A percentile compares a stretch with the other conserved stretches of the same genome.
These are phyloP conservation scores for Neoniphon sammara DNA, from an alignment of 2,797 vertebrate genomes.

Conservation along the genomic window DNA sequence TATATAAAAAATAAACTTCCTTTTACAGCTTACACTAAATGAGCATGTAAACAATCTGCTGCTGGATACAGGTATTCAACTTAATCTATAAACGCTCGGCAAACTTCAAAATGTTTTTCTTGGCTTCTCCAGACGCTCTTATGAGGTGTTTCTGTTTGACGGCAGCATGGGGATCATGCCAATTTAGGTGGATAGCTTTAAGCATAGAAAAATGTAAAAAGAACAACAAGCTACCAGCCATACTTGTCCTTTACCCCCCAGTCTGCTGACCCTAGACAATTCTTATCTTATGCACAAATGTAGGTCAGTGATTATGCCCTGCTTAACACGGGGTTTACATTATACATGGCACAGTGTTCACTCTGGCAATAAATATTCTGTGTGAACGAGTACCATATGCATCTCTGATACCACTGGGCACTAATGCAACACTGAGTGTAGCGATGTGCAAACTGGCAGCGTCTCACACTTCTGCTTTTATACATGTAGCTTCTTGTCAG, in stretches of 20 bases:
- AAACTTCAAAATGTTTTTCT: slow-evolving; percentile 4
- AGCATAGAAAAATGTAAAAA: background rate
- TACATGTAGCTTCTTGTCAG: background rate
- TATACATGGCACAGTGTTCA: slow-evolving; percentile 50
- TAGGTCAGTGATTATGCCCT: slow-evolving; percentile 72
- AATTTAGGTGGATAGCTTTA: slow-evolving; percentile 10
- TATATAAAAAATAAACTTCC: background rate
- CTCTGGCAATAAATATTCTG: slow-evolving; percentile 7
- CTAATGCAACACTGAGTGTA: slow-evolving; percentile 20
- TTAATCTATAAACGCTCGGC: too few relatives aligned
- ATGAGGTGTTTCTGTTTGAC: slow-evolving; percentile 37
- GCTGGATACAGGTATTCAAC: background rate
- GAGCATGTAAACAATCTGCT: slow-evolving; percentile 5
- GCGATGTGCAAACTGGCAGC: slow-evolving; percentile 7
- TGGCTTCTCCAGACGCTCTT: slow-evolving; percentile 21
- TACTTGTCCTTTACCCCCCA: background rate
- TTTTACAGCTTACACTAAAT: slow-evolving; percentile 14
- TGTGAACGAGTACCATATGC: slow-evolving; percentile 31
- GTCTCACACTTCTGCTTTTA: slow-evolving; percentile 5
- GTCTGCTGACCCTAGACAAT: slow-evolving; percentile 36
- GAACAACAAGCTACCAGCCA: slow-evolving; percentile 7
- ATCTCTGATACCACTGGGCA: slow-evolving; percentile 17
- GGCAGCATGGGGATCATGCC: slow-evolving; percentile 2
- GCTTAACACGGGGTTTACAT: slow-evolving; percentile 65
- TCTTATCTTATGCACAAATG: slow-evolving; percentile 63